Conservation (phyloP, 2,888 invertebrate genomes). For the Euzophera pinguis region DNA sequence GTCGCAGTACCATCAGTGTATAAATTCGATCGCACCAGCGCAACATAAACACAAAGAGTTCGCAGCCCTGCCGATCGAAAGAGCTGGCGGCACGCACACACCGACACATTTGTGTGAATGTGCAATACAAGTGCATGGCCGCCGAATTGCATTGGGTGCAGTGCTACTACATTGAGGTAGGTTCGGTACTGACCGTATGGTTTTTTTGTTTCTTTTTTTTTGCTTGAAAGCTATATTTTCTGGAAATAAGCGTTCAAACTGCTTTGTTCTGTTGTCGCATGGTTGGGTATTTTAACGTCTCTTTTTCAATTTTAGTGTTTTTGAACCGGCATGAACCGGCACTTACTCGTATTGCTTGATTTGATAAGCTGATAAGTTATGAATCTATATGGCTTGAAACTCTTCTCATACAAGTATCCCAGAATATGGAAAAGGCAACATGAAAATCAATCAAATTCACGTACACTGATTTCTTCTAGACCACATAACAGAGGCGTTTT, state of each 20-base stretch:
- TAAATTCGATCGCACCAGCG: not conserved
- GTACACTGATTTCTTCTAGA: too few species aligned
- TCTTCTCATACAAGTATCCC: too few species aligned
- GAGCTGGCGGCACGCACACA: constrained; percentile 6
- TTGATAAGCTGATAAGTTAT: too few species aligned
- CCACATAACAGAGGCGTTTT: too few species aligned
- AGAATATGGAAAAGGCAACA: too few species aligned
- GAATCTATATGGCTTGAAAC: too few species aligned
- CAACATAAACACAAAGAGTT: constrained; percentile 5
- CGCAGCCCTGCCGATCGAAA: constrained; percentile 7
- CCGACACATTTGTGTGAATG: not conserved
- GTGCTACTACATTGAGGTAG: not conserved
- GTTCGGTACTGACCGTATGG: not conserved
- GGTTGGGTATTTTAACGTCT: not conserved
- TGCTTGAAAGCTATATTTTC: not conserved
- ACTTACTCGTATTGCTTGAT: too few species aligned
- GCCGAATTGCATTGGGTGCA: not conserved
- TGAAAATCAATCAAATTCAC: too few species aligned
- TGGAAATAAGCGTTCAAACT: not conserved
- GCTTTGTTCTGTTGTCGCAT: not conserved
- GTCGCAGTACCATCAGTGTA: not conserved
- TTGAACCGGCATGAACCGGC: too few species aligned
- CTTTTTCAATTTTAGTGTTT: not conserved
- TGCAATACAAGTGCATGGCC: not conserved
- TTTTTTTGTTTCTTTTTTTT: not conserved